These are phyloP conservation scores for Ciconia boyciana DNA, from an alignment of 2,113 vertebrate species.

Conservation along the genomic window DNA sequence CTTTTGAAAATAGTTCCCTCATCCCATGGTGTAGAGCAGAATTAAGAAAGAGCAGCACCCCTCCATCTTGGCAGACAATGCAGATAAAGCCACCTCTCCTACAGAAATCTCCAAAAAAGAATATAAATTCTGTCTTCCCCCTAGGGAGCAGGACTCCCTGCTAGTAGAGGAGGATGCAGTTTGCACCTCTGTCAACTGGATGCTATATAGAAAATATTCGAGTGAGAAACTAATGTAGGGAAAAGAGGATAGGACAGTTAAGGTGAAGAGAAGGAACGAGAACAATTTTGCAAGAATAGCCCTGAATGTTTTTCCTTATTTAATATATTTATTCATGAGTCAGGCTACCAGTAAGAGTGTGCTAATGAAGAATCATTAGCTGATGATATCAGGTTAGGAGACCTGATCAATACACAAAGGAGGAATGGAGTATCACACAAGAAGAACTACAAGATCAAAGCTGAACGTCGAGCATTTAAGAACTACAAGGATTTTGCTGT, in stretches of 20 bases:
- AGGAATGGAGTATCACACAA: neutral
- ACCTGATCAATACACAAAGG: slow-evolving; percentile 7
- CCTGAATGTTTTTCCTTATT: neutral
- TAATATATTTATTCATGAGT: neutral
- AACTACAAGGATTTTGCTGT: neutral
- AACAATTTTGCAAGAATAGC: neutral
- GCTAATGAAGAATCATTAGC: slow-evolving; percentile 50
- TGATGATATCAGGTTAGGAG: neutral
- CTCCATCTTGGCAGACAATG: neutral
- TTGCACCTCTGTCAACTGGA: neutral
- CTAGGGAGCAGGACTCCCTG: neutral
- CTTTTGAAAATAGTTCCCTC: neutral
- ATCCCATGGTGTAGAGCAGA: neutral
- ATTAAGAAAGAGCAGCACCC: neutral
- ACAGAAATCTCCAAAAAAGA: neutral
- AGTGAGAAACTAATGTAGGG: neutral
- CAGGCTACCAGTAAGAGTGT: neutral
- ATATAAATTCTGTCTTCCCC: neutral
- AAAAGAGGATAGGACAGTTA: neutral
- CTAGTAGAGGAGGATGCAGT: neutral
- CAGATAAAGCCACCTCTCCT: neutral
- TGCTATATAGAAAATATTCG: neutral
- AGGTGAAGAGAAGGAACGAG: neutral
- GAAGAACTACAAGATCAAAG: neutral
- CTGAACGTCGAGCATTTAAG: neutral